Percentiles rank a stretch among this genome's conserved stretches.
Evolutionary conservation across 2,113 vertebrate genomes (phyloP).

Genomic region (Elanus axillaris): DNA sequence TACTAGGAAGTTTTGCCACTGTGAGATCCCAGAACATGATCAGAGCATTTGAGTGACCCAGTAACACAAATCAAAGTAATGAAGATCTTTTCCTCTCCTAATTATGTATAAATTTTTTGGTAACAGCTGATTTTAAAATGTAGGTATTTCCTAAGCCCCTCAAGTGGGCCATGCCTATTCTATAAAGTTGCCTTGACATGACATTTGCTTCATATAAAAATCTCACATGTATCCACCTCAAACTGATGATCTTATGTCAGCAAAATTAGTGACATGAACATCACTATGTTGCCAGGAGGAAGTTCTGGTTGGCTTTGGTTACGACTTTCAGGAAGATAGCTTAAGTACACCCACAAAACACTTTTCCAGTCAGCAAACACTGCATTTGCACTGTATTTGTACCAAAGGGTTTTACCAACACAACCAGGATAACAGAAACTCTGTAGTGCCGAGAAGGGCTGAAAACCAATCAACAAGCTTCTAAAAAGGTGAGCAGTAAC

Average conservation of each 20-base stretch:
- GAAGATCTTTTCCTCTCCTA: not conserved
- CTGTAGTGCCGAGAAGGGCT: not conserved
- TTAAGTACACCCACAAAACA: not conserved
- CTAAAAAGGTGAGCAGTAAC: not conserved
- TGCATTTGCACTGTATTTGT: not conserved
- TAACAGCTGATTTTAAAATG: not conserved
- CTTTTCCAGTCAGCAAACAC: not conserved
- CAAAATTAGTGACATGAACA: not conserved
- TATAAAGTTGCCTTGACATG: not conserved
- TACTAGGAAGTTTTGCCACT: not conserved
- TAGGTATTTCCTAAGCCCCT: not conserved
- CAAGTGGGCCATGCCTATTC: not conserved
- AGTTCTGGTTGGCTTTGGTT: not conserved
- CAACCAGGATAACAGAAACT: not conserved
- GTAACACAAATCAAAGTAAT: not conserved
- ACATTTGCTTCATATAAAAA: not conserved
- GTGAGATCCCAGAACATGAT: not conserved
- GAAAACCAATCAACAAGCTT: not conserved
- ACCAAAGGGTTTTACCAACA: not conserved
- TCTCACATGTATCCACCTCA: not conserved
- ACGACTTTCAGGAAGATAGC: not conserved
- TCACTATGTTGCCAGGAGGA: not conserved
- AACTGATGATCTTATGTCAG: not conserved
- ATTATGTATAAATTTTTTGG: not conserved
- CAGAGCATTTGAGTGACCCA: not conserved